These are phyloP conservation scores for Lepidocolaptes lacrymiger DNA, from an alignment of 2,797 vertebrate genomes.

Conservation along the genomic window DNA sequence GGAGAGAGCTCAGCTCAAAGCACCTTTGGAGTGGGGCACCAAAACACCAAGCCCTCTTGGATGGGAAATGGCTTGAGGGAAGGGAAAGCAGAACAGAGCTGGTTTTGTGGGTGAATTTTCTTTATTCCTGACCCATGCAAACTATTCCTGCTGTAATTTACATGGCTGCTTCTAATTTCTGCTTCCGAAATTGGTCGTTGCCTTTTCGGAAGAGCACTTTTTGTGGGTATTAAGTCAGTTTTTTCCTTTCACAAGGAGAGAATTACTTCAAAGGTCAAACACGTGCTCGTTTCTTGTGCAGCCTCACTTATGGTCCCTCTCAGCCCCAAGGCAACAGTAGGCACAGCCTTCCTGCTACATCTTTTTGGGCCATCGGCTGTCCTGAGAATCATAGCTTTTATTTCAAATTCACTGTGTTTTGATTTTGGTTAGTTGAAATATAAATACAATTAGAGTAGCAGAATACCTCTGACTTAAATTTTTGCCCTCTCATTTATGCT, in stretches of 20 bases:
- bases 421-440: conserved; percentile 35
- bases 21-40: fast-evolving
- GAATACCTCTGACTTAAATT: conserved; percentile 41
- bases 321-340: neutral
- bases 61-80: neutral
- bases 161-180: neutral
- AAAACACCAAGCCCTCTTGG: neutral
- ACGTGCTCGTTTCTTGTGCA: fast-evolving
- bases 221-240: neutral
- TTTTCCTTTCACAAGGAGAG: neutral
- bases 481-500: conserved; percentile 46
- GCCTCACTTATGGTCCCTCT: neutral
- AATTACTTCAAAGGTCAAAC: neutral
- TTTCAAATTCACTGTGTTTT: conserved; percentile 14
- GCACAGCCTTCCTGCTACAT: neutral
- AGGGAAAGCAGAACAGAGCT: neutral
- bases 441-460: conserved; percentile 36
- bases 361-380: neutral
- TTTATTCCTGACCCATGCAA: neutral
- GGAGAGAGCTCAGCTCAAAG: neutral
- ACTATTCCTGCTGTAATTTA: neutral
- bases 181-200: neutral
- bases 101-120: neutral
- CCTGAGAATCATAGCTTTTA: conserved; percentile 8
- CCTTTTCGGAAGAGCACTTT: neutral